Evolutionary conservation across 1,140 invertebrate genomes (phyloP), one percentile per base, ranked within the genome.

Genomic region (Drosophila trapezifrons): DNA sequence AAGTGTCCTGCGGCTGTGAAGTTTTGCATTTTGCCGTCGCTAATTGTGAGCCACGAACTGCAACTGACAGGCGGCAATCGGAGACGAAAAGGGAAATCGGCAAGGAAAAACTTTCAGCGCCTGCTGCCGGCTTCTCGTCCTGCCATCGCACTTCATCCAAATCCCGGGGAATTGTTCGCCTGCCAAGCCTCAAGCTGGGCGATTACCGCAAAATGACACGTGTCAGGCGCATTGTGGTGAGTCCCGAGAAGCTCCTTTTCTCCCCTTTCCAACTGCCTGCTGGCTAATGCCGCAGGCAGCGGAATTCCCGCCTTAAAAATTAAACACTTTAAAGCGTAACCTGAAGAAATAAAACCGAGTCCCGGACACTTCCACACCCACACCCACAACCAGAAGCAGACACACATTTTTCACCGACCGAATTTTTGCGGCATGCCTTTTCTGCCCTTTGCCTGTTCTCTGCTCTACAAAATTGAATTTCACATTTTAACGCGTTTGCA

Each of bases 181-280:
- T 58, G 67, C 67, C 51, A 71, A 62, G 85, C 73, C 64, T 89
- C 65, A 87, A 87, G 63, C 80, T 86, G 86, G 85, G 75, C 58
- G 78, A 90, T 55, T 90, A 90, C 72, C 85, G 81, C 69, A 90
- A 85, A 86, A 90, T 90, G 85, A 90, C 85, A 90, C 85, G 85
- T 86, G 85, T 90, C 66, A 84, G 85, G 86, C 85, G 85, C 59
- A 90, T 90, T 80, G 85, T 90, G 81, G 85, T 90, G 83, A 90
- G 85, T 76, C 56, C 37, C 52, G 27, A 32, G 27, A 49, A 71
- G 37, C 18, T 29, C 7, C 22, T 32, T 49, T 25, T 49, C 45
- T 4, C 32, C 17, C 18, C 42, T 35, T 32, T n/a, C 37, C 35
- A 15, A 15, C 27, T 45, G 22, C 17, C 55, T 25, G 35, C 47